Base-by-base conservation (phyloP, 1,140 invertebrate genomes). In the Drosophila arawakana region DNA sequence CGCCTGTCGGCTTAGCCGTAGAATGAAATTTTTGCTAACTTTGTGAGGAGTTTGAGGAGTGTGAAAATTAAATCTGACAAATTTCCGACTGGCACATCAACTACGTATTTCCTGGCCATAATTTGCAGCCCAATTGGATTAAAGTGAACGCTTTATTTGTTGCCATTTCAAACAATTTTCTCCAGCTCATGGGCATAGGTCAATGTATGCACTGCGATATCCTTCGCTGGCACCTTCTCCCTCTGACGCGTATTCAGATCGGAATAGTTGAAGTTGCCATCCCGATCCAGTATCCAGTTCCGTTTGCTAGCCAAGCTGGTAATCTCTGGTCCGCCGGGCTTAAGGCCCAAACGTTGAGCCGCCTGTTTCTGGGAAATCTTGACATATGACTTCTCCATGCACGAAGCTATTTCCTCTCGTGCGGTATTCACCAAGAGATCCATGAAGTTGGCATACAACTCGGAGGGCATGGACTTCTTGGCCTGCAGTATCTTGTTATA, bases 151-250 rank as follows among this genome's bases (percentile, higher is more conserved):
- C 69, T 47, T 73, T 60, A 59, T 70, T 78, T 49, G 57, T 18
- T 54, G 55, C 11, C 54, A 61, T 13, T 72, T 89, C 49, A 99
- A 66, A 99, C 98, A 94, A 99, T 99, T 97, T 99, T 99, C 94
- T 99, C 99, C 67, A 99, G 94, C 94, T 99, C 98, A 91, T 96
- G 95, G 11, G 99, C 99, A 94, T 99, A 99, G 92, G 97, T 97
- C 90, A 99, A 97, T 10, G 97, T 96, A 92, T 99, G 97, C 74
- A 96, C 95, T 1, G 98, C 98, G 7, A 99, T 94, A 91, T 98
- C 96, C 46, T 94, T 93, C 30, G 98, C 98, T 1, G 98, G 98
- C 59, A 99, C 95, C 35, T 94, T 94, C 68, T 97, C 96, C 76
- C 96, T 96, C 39, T 94, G 93, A 71, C 95, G 96, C 76, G 96